Percentiles rank a stretch among this genome's conserved stretches.
Evolutionary conservation across 23 tunicate species (phyloP).

Genomic region (Styela plicata): DNA sequence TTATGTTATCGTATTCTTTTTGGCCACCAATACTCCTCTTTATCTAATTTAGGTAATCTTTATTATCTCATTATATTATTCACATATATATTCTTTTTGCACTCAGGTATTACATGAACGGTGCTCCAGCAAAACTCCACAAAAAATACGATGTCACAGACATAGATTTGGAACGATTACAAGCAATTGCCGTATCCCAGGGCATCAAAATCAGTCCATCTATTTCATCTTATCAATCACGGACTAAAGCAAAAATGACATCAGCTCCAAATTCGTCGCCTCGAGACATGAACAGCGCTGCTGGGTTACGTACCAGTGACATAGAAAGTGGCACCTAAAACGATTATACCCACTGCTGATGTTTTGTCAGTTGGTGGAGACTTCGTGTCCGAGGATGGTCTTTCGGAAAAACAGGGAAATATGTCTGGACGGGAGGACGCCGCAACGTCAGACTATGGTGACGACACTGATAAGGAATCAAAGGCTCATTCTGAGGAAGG

Average conservation of each 20-base stretch:
- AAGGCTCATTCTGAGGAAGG: background rate
- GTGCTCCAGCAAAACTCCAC: conserved; percentile 62
- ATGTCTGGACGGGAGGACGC: conserved; percentile 58
- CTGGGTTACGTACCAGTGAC: conserved; percentile 25
- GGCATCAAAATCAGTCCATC: conserved; percentile 58
- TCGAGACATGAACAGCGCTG: conserved; percentile 18
- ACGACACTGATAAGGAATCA: background rate
- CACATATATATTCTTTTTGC: background rate
- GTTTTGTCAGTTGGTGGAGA: conserved; percentile 45
- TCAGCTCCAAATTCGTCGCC: conserved; percentile 66
- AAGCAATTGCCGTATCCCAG: conserved; percentile 55
- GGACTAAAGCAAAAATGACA: conserved; percentile 5
- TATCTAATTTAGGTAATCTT: too few relatives aligned
- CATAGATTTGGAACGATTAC: conserved; percentile 50
- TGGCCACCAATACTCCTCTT: background rate
- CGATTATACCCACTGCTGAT: conserved; percentile 87
- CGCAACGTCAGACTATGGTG: conserved; percentile 76
- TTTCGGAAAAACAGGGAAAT: conserved; percentile 12
- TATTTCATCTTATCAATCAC: background rate
- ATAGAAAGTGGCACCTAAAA: conserved; percentile 53
- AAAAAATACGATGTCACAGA: conserved; percentile 60
- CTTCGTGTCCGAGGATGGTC: conserved; percentile 38
- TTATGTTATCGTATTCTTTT: too few relatives aligned
- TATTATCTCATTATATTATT: too few relatives aligned
- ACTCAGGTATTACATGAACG: conserved; percentile 85